Conservation (phyloP, 1,140 invertebrate genomes). For the Mercenaria mercenaria region DNA sequence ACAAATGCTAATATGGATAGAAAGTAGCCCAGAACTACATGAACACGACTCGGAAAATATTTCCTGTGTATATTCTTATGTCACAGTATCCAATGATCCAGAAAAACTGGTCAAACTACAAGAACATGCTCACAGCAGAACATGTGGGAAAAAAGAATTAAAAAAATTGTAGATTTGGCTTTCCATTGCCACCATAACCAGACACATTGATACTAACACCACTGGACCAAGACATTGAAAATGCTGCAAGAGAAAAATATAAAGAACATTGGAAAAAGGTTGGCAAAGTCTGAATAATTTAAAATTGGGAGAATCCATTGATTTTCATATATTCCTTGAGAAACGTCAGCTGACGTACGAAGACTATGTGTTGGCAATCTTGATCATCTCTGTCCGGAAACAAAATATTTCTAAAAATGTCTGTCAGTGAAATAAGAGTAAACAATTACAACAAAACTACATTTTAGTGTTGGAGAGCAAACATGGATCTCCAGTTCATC, state of each 20-base stretch:
- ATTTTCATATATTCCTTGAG: neutral
- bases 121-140: constrained; percentile 65
- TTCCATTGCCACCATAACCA: constrained; percentile 66
- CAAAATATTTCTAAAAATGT: constrained; percentile 29
- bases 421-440: constrained; percentile 26
- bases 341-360: constrained; percentile 52
- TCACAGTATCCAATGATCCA: constrained; percentile 40
- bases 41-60: constrained; percentile 42
- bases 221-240: neutral
- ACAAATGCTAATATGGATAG: constrained; percentile 85
- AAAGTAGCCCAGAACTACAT: constrained; percentile 80
- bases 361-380: constrained; percentile 48
- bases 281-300: too few species aligned
- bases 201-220: constrained; percentile 57
- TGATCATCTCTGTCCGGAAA: neutral
- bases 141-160: constrained; percentile 46
- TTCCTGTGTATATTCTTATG: constrained; percentile 61
- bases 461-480: constrained; percentile 54
- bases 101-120: constrained; percentile 54
- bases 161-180: constrained; percentile 65
- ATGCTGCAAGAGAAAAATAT: neutral
- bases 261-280: neutral
- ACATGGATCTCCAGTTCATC: constrained; percentile 61
- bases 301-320: neutral
- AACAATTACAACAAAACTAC: constrained; percentile 57